phyloP scores from a whole-genome alignment of 1,140 invertebrate genomes.

The Temnothorax curvispinosus region DNA sequence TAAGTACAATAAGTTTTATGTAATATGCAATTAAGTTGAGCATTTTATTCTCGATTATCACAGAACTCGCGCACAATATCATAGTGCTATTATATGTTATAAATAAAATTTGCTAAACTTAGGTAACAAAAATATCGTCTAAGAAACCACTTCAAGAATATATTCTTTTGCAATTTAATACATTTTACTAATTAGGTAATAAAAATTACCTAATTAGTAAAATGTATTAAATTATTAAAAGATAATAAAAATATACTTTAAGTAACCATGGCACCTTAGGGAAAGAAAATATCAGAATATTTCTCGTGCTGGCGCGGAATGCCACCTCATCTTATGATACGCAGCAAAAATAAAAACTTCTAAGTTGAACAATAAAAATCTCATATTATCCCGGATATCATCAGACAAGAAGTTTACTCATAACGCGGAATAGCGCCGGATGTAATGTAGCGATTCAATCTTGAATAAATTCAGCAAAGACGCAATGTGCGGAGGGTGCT shows the following conservation, averaged over 20 bases:
- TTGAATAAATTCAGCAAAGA: slow-evolving; percentile 26
- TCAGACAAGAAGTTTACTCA: slow-evolving; percentile 3
- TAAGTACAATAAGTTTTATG: background rate
- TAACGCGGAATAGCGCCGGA: background rate
- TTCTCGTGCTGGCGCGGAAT: background rate
- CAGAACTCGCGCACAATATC: background rate
- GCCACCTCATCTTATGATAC: background rate
- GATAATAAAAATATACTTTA: too few species aligned
- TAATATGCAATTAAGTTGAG: background rate
- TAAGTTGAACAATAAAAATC: slow-evolving; percentile 11
- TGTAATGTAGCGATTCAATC: slow-evolving; percentile 39
- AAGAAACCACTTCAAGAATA: background rate
- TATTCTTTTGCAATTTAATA: too few species aligned
- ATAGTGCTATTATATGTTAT: background rate
- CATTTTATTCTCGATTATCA: background rate
- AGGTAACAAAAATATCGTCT: background rate
- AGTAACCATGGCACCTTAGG: too few species aligned
- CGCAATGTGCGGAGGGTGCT: background rate
- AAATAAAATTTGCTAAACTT: background rate
- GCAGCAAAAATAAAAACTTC: background rate
- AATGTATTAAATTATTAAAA: too few species aligned
- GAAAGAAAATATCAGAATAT: background rate
- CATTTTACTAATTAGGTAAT: too few species aligned
- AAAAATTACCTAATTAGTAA: too few species aligned
- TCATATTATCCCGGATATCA: slow-evolving; percentile 19